Evolutionary conservation across 2,888 invertebrate species (phyloP).

Genomic region (Drosophila quinaria): DNA sequence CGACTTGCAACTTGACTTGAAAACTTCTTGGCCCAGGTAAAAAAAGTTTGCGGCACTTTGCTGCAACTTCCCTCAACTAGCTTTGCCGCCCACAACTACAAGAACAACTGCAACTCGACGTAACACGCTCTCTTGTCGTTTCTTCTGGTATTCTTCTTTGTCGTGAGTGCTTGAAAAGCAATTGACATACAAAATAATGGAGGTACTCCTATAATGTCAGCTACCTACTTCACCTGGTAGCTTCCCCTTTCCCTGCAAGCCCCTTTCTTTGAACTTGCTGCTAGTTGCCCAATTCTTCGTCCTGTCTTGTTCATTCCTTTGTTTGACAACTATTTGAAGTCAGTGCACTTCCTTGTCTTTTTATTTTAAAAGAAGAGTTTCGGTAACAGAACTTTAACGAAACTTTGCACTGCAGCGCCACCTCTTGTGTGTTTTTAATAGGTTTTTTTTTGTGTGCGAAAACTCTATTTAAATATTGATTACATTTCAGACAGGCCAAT

Average conservation of each 20-base stretch:
- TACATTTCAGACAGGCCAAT: conserved; percentile 1
- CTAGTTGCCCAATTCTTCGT: conserved; percentile 47
- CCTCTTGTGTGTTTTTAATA: conserved; percentile 41
- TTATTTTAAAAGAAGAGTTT: conserved; percentile 3
- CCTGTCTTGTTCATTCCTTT: conserved; percentile 39
- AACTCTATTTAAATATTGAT: conserved; percentile 26
- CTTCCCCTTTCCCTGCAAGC: not conserved
- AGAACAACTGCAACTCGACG: conserved; percentile 17
- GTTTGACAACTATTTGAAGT: conserved; percentile 55
- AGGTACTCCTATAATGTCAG: conserved; percentile 49
- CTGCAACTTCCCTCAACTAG: conserved; percentile 2
- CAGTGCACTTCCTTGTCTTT: conserved; percentile 35
- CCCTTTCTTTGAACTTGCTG: conserved; percentile 27
- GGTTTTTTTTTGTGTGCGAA: conserved; percentile 9
- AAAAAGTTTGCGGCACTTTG: conserved; percentile 54
- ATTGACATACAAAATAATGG: conserved; percentile 79
- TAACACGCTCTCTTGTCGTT: conserved; percentile 23
- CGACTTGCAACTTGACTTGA: conserved; percentile 27
- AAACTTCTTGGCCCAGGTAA: conserved; percentile 38
- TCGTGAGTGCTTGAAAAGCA: conserved; percentile 78
- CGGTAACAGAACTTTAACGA: conserved; percentile 43
- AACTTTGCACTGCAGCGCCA: conserved; percentile 44
- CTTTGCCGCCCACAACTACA: conserved; percentile 15
- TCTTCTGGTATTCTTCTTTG: conserved; percentile 33
- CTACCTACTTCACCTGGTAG: conserved; percentile 33